phyloP scores from a whole-genome alignment of 2,888 invertebrate species.

The Caenorhabditis macrosperma region DNA sequence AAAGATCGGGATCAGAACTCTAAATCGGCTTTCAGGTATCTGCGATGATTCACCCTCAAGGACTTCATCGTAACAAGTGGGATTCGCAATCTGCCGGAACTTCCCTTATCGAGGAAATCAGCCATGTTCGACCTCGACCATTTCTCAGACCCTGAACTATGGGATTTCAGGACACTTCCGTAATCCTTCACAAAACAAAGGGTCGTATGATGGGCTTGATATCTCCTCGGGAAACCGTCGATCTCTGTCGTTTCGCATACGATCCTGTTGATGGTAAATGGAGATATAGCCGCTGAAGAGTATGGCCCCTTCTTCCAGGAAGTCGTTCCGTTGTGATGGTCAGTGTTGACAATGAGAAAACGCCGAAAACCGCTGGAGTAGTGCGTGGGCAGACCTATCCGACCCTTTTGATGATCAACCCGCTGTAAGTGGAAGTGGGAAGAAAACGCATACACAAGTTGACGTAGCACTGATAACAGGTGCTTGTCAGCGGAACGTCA shows the following conservation, averaged over 20 bases:
- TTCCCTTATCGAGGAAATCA: slow-evolving; percentile 48
- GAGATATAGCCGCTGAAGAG: background rate
- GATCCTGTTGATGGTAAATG: slow-evolving; percentile 57
- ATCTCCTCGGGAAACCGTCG: slow-evolving; percentile 62
- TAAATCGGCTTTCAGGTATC: slow-evolving; percentile 43
- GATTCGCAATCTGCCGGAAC: slow-evolving; percentile 66
- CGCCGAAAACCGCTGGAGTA: slow-evolving; percentile 50
- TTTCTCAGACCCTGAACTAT: background rate
- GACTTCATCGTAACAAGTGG: slow-evolving; percentile 62
- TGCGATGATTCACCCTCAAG: slow-evolving; percentile 67
- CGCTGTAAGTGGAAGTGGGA: slow-evolving; percentile 43
- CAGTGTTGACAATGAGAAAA: slow-evolving; percentile 56
- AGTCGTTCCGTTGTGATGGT: slow-evolving; percentile 64
- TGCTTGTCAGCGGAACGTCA: background rate
- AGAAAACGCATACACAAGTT: background rate
- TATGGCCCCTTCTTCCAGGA: slow-evolving; percentile 38
- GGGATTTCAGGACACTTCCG: slow-evolving; percentile 57
- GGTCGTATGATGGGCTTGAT: slow-evolving; percentile 62
- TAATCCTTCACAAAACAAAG: slow-evolving; percentile 65
- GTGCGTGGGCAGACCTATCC: slow-evolving; percentile 64
- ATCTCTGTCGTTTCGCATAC: slow-evolving; percentile 59
- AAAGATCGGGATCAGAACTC: too few species aligned
- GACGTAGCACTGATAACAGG: background rate
- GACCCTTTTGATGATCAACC: slow-evolving; percentile 61
- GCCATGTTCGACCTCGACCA: slow-evolving; percentile 38